Evolutionary conservation across 1,140 invertebrate genomes (phyloP).

Genomic region (Lordiphosa mommai): DNA sequence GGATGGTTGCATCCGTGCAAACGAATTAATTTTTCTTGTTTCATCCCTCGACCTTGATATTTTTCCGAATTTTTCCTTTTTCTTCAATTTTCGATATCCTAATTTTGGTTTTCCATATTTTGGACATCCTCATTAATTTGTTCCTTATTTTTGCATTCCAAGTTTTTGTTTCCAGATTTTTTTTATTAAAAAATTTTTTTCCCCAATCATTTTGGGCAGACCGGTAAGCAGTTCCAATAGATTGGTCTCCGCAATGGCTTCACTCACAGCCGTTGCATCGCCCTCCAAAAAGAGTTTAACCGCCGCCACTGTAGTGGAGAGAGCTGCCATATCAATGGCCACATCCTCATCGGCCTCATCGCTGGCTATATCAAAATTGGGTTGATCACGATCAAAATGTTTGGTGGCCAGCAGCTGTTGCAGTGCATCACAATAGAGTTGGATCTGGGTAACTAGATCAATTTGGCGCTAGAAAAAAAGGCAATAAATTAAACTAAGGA

Average conservation of each 20-base stretch:
- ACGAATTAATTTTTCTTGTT: too few species aligned
- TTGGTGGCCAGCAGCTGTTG: constrained; percentile 63
- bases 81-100: too few species aligned
- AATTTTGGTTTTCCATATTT: too few species aligned
- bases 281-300: constrained; percentile 49
- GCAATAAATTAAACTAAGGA: not conserved
- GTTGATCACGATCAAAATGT: constrained; percentile 54
- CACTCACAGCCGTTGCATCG: constrained; percentile 18
- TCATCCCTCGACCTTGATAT: too few species aligned
- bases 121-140: too few species aligned
- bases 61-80: too few species aligned
- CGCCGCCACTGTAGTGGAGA: constrained; percentile 51
- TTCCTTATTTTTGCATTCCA: too few species aligned
- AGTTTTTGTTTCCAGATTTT: too few species aligned
- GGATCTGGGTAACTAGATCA: constrained; percentile 82
- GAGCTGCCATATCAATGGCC: constrained; percentile 59
- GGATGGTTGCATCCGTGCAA: too few species aligned
- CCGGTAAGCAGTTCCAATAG: constrained; percentile 62
- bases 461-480: constrained; percentile 82
- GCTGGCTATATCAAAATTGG: constrained; percentile 65
- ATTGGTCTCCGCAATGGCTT: constrained; percentile 65
- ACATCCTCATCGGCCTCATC: constrained; percentile 54
- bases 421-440: constrained; percentile 81
- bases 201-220: constrained; percentile 56
- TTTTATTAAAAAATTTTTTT: not conserved